Conservation (phyloP, 2,888 invertebrate species). For the Chironomus tentans region DNA sequence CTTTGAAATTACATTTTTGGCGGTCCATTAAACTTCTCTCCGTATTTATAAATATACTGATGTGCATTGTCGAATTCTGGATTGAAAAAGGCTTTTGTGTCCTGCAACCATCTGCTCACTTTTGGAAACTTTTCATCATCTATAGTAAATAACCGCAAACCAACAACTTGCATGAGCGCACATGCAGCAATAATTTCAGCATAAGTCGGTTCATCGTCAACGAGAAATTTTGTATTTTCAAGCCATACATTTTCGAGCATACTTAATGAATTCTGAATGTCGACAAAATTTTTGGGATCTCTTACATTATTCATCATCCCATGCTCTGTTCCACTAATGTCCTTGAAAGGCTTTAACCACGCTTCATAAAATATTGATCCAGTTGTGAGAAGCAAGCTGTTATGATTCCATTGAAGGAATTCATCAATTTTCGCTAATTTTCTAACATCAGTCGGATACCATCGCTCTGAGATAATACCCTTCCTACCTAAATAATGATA, state of each 20-base stretch:
- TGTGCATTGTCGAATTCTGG: constrained; percentile 57
- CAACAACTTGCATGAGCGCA: constrained; percentile 64
- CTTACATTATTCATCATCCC: constrained; percentile 40
- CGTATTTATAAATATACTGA: constrained; percentile 3
- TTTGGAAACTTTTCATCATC: constrained; percentile 45
- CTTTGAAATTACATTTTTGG: neutral
- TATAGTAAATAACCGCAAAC: neutral
- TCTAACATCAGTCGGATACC: constrained; percentile 56
- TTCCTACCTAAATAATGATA: constrained; percentile 54
- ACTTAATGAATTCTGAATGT: constrained; percentile 43
- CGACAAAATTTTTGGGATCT: constrained; percentile 29
- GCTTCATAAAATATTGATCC: constrained; percentile 51
- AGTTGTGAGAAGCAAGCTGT: constrained; percentile 50
- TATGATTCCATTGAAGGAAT: constrained; percentile 65
- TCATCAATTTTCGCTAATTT: constrained; percentile 57
- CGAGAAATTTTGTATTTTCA: constrained; percentile 44
- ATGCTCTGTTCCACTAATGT: constrained; percentile 43
- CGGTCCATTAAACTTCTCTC: neutral
- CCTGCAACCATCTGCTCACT: constrained; percentile 54
- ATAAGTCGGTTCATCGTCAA: constrained; percentile 53
- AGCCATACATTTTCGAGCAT: constrained; percentile 49
- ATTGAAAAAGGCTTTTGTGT: constrained; percentile 50
- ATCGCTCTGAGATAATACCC: constrained; percentile 48
- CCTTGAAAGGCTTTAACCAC: constrained; percentile 45
- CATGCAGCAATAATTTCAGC: constrained; percentile 68